Percentiles rank a stretch among this genome's conserved stretches.
Conservation (phyloP, 2,113 vertebrate genomes). For the Cyprinodon variegatus region DNA sequence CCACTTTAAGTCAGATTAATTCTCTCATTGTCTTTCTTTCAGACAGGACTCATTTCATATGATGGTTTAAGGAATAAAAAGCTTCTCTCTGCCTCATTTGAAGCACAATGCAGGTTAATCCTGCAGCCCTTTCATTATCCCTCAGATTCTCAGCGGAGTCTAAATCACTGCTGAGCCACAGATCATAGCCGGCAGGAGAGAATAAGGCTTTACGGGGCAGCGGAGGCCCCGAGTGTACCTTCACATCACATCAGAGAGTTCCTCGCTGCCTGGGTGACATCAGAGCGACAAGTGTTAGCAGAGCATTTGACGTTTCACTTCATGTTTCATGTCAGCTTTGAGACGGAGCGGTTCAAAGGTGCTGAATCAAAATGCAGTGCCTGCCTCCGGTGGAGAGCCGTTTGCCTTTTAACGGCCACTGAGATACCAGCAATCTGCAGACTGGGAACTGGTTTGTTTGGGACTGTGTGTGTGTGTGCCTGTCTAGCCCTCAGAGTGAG, state of each 20-base stretch:
- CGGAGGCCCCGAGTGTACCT: slow-evolving; percentile 23
- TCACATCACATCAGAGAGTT: slow-evolving; percentile 49
- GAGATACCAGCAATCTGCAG: slow-evolving; percentile 52
- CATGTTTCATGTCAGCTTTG: slow-evolving; percentile 55
- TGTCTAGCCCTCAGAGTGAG: too few species aligned
- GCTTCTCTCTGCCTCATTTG: neutral
- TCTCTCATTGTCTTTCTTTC: too few species aligned
- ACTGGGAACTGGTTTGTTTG: slow-evolving; percentile 10
- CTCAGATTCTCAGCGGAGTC: neutral
- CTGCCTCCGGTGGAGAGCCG: slow-evolving; percentile 45
- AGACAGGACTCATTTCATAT: too few species aligned
- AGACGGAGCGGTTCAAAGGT: slow-evolving; percentile 50
- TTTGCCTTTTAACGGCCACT: slow-evolving; percentile 31
- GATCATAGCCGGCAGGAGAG: slow-evolving; percentile 34
- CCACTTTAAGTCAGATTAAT: too few species aligned
- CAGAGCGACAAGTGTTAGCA: slow-evolving; percentile 60
- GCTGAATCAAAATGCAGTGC: slow-evolving; percentile 42
- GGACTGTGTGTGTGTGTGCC: neutral
- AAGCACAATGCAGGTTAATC: neutral
- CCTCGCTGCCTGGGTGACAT: slow-evolving; percentile 39
- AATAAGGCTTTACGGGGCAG: slow-evolving; percentile 34
- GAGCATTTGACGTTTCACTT: slow-evolving; percentile 54
- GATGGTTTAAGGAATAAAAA: neutral
- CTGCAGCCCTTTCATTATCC: neutral
- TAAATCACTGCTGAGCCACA: neutral